These are phyloP conservation scores for Nycteola revayana DNA, from an alignment of 2,888 invertebrate genomes.

Conservation along the genomic window DNA sequence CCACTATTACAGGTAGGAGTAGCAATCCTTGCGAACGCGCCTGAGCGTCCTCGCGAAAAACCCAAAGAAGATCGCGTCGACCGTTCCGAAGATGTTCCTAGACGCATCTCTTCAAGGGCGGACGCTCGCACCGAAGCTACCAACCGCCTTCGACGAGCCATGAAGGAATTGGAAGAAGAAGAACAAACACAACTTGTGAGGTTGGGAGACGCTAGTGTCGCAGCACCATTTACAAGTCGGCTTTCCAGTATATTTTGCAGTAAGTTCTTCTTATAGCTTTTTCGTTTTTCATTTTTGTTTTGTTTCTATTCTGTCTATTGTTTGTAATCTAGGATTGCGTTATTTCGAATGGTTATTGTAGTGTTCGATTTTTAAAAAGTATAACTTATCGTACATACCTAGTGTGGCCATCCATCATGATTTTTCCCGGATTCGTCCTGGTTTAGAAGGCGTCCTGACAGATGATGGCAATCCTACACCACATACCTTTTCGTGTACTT, in stretches of 20 bases:
- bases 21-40: conserved; percentile 92
- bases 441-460: no score
- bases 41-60: conserved; percentile 74
- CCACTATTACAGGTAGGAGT: conserved; percentile 90
- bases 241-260: conserved; percentile 97
- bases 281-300: no score
- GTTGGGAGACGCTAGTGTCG: conserved; percentile 99
- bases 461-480: no score
- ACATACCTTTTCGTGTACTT: no score
- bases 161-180: conserved; percentile 93
- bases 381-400: no score
- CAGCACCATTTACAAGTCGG: conserved; percentile 99
- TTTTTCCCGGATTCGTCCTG: no score
- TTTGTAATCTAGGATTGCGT: no score
- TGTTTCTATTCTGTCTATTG: no score
- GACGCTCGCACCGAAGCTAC: conserved; percentile 61
- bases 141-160: conserved; percentile 84
- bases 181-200: conserved; percentile 95
- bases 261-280: conserved; percentile 70
- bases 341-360: no score
- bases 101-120: conserved; percentile 45
- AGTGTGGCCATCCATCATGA: no score
- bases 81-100: conserved; percentile 85
- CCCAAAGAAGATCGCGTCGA: conserved; percentile 67
- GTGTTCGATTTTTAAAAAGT: no score